Evolutionary conservation across 2,888 invertebrate genomes (phyloP).

Genomic region (Sphecodes monilicornis): DNA sequence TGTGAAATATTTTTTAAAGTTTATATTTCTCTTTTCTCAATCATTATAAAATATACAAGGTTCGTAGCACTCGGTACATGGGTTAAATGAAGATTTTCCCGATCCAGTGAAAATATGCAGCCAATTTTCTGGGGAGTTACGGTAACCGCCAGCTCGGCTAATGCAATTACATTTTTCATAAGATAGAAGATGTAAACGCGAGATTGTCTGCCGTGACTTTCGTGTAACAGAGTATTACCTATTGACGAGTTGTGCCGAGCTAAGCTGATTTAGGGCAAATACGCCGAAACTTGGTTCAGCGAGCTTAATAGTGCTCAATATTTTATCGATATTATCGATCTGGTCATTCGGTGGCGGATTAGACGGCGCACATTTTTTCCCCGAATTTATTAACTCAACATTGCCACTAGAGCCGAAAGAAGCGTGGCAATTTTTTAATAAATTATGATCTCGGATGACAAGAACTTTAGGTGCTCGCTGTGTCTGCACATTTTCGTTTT

Average conservation of each 20-base stretch:
- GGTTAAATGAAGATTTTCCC: neutral
- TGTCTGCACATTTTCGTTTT: neutral
- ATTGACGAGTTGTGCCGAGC: slow-evolving; percentile 33
- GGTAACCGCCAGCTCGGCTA: slow-evolving; percentile 15
- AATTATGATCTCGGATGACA: neutral
- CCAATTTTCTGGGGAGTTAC: slow-evolving; percentile 8
- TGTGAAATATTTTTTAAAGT: neutral
- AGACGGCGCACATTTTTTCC: neutral
- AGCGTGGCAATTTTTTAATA: neutral
- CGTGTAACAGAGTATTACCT: slow-evolving; percentile 17
- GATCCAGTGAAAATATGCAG: neutral
- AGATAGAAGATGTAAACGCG: neutral
- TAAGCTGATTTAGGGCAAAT: slow-evolving; percentile 26
- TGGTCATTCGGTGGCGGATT: slow-evolving; percentile 2
- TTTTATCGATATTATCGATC: slow-evolving; percentile 3
- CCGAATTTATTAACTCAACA: neutral
- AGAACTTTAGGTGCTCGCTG: neutral
- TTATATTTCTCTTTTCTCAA: neutral
- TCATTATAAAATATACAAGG: neutral
- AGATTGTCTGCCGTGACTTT: slow-evolving; percentile 22
- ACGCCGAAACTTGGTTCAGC: slow-evolving; percentile 5
- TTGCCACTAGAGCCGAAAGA: neutral
- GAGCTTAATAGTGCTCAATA: slow-evolving; percentile 25
- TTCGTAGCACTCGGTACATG: neutral
- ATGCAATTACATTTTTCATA: slow-evolving; percentile 42